Base-by-base conservation (phyloP, 35 echinoderm and acorn worm species). In the Heliocidaris tuberculata region DNA sequence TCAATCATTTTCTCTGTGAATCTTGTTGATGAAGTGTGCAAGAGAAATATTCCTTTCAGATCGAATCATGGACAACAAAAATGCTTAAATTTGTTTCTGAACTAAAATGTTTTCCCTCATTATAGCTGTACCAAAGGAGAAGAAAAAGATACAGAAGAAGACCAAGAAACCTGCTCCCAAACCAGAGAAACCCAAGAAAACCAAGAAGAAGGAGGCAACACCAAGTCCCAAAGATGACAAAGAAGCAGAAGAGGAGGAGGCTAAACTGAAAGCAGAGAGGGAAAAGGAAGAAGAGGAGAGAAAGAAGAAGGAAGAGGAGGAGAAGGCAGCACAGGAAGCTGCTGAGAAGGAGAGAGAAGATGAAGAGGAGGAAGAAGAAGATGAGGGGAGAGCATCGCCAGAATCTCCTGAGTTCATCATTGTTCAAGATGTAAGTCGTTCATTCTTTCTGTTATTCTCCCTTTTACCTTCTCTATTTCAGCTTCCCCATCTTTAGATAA, bases 331-430 rank as follows among this genome's bases (percentile, higher is more conserved):
- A 86, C n/a, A 78, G 61, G 48, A 90, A n/a, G 32, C 61, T 11
- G 30, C 93, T 5, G 85, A 93, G 85, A 85, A 15, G 78, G 49
- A 93, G 16, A 5, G 5, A 59, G 60, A 59, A 10, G 31, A 47
- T n/a, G 49, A 95, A 2, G 90, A 95, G 31, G 96, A 95, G 8
- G 85, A 93, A 19, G 95, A 96, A 32, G 61, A 78, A n/a, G 48
- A 35, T 29, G 60, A 48, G 78, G 85, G 88, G 27, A 94, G 86
- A 50, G 85, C 95, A 48, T 86, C 96, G 6, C 94, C 95, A 1
- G 96, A 96, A 65, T 98, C 97, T 61, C 97, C 97, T 35, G 95
- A 97, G 30, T 98, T 98, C 48, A 96, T 98, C 85, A 94, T 98
- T 19, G 96, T 98, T 12, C 96, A 97, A 93, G 97, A 98, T 59